These are phyloP conservation scores for Corythaeola cristata DNA, from an alignment of 2,113 vertebrate species.

Conservation along the genomic window DNA sequence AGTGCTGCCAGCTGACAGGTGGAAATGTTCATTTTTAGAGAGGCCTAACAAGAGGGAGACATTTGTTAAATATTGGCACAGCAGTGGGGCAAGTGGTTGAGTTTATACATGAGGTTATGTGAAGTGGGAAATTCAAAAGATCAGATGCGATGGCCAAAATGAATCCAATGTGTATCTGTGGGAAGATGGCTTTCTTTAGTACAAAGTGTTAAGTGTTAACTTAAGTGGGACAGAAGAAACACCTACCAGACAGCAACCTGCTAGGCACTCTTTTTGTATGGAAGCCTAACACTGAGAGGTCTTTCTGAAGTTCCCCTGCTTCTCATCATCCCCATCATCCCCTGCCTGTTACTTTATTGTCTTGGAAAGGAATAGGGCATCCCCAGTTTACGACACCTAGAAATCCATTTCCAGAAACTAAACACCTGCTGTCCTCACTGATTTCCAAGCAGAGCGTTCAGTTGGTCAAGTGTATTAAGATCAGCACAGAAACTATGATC, in stretches of 20 bases:
- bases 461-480: background rate
- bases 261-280: background rate
- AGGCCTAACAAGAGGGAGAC: background rate
- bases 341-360: background rate
- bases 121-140: background rate
- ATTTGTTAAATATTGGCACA: background rate
- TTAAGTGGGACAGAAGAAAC: background rate
- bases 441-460: background rate
- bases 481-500: background rate
- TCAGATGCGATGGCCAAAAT: background rate
- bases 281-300: background rate
- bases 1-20: background rate
- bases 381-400: background rate
- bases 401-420: background rate
- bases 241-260: background rate
- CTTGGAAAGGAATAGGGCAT: background rate
- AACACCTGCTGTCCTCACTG: background rate
- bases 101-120: background rate
- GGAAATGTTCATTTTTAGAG: background rate
- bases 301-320: background rate
- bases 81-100: background rate
- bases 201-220: background rate
- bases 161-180: background rate
- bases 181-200: background rate
- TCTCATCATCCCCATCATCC: background rate